A percentile compares a stretch with the other conserved stretches of the same genome.
Conservation (phyloP, 2,797 vertebrate genomes). For the Sciaenops ocellatus region DNA sequence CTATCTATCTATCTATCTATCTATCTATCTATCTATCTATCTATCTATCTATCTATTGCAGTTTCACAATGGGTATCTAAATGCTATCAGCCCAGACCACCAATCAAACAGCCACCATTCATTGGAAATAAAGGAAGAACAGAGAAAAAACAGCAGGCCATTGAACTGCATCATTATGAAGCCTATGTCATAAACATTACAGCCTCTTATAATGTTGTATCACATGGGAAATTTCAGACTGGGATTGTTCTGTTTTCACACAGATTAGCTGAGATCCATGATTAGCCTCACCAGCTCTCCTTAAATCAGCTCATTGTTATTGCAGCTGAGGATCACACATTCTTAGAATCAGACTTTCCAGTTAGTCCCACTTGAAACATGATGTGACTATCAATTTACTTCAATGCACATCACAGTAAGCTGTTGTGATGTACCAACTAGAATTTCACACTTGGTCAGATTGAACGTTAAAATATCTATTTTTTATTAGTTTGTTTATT, state of each 20-base stretch:
- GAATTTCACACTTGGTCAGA: constrained; percentile 14
- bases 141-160: constrained; percentile 16
- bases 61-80: constrained; percentile 14
- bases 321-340: constrained; percentile 24
- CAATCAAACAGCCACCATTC: constrained; percentile 21
- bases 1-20: too few relatives aligned
- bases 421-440: neutral
- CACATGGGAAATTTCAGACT: constrained; percentile 3
- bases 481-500: too few relatives aligned
- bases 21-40: too few relatives aligned
- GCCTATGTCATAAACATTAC: constrained; percentile 42
- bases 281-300: constrained; percentile 13
- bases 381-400: neutral
- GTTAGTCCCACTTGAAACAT: constrained; percentile 8
- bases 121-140: constrained; percentile 15
- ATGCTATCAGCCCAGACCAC: constrained; percentile 18
- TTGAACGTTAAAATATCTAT: neutral
- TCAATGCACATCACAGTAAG: neutral
- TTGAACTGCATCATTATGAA: neutral
- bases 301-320: constrained; percentile 26
- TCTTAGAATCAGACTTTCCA: constrained; percentile 15
- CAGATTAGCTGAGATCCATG: constrained; percentile 1
- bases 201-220: constrained; percentile 9
- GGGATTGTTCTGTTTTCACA: constrained; percentile 17
- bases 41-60: too few relatives aligned